Percentiles rank a stretch among this genome's conserved stretches.
These are phyloP conservation scores for Limanda limanda DNA, from an alignment of 2,113 vertebrate species.

Conservation along the genomic window DNA sequence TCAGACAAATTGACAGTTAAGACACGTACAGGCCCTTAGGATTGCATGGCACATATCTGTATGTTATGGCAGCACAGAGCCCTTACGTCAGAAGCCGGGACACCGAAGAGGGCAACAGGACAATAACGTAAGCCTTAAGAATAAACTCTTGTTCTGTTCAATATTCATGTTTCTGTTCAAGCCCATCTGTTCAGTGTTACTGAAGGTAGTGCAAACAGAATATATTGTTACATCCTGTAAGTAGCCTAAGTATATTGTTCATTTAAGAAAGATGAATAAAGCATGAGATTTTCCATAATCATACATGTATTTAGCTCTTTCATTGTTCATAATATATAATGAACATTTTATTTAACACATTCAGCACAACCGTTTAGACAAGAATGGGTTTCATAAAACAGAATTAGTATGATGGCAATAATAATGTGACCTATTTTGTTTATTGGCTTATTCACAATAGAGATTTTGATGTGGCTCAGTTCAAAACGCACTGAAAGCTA, in stretches of 20 bases:
- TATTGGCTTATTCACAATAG: too few species aligned
- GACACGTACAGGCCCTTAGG: slow-evolving; percentile 12
- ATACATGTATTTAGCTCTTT: slow-evolving; percentile 39
- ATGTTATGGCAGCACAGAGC: slow-evolving; percentile 36
- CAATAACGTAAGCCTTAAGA: slow-evolving; percentile 61
- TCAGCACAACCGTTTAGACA: too few species aligned
- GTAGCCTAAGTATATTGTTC: slow-evolving; percentile 72
- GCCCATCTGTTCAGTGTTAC: slow-evolving; percentile 66
- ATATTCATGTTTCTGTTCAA: slow-evolving; percentile 59
- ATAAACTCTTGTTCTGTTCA: slow-evolving; percentile 54
- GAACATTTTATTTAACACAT: background rate
- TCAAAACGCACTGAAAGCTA: too few species aligned
- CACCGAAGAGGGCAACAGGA: slow-evolving; percentile 41
- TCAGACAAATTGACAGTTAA: slow-evolving; percentile 14
- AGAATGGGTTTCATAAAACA: background rate
- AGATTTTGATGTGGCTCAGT: too few species aligned
- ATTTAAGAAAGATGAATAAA: slow-evolving; percentile 74
- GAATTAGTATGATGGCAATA: too few species aligned
- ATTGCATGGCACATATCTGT: slow-evolving; percentile 68
- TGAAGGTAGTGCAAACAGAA: slow-evolving; percentile 63
- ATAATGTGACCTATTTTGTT: too few species aligned
- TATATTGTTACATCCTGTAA: slow-evolving; percentile 71
- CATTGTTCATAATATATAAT: slow-evolving; percentile 9
- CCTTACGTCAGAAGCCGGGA: slow-evolving; percentile 31
- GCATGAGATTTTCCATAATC: slow-evolving; percentile 74